phyloP scores from a whole-genome alignment of 2,797 vertebrate genomes.

The Silurus aristotelis region DNA sequence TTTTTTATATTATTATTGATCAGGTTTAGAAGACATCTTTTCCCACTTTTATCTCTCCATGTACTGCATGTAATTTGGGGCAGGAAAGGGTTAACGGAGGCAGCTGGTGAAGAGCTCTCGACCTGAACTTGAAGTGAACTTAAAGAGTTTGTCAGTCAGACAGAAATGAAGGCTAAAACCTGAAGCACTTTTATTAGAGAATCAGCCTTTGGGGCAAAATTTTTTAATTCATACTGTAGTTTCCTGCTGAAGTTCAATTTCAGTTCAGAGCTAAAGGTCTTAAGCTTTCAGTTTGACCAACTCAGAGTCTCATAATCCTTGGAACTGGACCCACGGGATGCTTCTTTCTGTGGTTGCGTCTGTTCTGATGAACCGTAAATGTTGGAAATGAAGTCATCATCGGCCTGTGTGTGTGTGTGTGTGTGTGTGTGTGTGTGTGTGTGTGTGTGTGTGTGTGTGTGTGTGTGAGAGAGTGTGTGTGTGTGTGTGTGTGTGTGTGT shows the following conservation, averaged over 20 bases:
- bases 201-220: background rate
- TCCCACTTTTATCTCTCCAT: too few species aligned
- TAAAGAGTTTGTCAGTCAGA: slow-evolving; percentile 19
- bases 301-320: background rate
- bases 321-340: background rate
- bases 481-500: slow-evolving; percentile 18
- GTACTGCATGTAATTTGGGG: too few species aligned
- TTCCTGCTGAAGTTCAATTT: slow-evolving; percentile 9
- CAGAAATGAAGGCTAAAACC: slow-evolving; percentile 16
- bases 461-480: slow-evolving; percentile 9
- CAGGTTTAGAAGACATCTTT: too few species aligned
- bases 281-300: background rate
- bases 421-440: too few species aligned
- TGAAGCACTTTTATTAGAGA: background rate
- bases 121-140: slow-evolving; percentile 37
- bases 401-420: background rate
- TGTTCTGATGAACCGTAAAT: slow-evolving; percentile 5
- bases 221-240: background rate
- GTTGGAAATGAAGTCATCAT: slow-evolving; percentile 1
- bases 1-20: too few species aligned
- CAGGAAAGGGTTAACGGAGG: slow-evolving; percentile 18
- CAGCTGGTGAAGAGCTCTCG: background rate
- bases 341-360: too few species aligned
- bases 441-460: too few species aligned
- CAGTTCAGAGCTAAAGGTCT: slow-evolving; percentile 21